Evolutionary conservation across 2,797 vertebrate species (phyloP).

Genomic region (Rhinatrema bivittatum): DNA sequence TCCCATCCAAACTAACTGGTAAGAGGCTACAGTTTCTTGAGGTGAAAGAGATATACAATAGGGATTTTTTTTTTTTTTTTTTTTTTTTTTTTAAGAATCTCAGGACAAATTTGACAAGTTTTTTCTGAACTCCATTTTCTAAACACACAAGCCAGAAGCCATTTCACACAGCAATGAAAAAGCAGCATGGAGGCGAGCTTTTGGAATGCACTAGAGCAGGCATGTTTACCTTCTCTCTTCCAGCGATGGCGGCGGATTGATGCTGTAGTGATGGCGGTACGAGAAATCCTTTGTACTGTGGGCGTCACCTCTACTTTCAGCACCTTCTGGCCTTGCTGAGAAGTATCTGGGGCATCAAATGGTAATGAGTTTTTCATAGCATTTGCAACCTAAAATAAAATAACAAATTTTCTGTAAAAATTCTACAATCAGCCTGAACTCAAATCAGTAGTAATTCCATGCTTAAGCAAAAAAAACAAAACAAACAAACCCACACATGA

Average conservation of each 20-base stretch:
- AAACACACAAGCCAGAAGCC: conserved; percentile 27
- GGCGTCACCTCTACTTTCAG: conserved; percentile 95
- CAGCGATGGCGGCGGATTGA: conserved; percentile 95
- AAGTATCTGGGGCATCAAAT: conserved; percentile 76
- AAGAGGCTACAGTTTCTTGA: no score
- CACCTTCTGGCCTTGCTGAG: conserved; percentile 80
- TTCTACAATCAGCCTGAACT: no score
- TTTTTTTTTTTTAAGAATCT: no score
- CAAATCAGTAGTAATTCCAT: no score
- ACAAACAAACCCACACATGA: background rate
- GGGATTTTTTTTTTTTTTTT: no score
- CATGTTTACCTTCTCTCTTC: conserved; percentile 93
- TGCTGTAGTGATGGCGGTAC: conserved; percentile 90
- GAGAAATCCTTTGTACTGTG: conserved; percentile 87
- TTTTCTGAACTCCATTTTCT: background rate
- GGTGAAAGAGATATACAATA: no score
- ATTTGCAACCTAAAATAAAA: conserved; percentile 78
- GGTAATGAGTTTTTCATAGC: conserved; percentile 95
- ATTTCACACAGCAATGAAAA: conserved; percentile 23
- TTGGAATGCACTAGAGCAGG: no score
- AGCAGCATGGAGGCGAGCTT: no score
- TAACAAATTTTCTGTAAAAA: no score
- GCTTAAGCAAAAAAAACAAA: no score
- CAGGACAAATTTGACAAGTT: no score
- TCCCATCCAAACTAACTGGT: no score